phyloP scores from a whole-genome alignment of 2,113 vertebrate genomes.

The Hemichromis elongatus region DNA sequence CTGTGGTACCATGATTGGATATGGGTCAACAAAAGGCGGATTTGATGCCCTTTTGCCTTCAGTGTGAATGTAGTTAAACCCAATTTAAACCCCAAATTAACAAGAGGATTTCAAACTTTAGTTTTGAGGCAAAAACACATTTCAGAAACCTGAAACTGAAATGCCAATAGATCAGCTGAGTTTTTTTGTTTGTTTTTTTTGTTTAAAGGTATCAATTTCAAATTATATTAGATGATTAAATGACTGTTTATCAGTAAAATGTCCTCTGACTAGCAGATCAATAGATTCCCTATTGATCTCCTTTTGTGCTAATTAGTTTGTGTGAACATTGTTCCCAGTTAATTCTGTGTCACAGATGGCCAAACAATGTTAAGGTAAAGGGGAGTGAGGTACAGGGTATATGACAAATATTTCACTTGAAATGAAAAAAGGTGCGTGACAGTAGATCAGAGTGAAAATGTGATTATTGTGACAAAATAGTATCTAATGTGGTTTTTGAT shows the following conservation, averaged over 20 bases:
- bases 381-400: fast-evolving
- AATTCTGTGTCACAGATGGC: neutral
- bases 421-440: neutral
- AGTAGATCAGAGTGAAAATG: neutral
- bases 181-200: neutral
- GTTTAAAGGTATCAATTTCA: neutral
- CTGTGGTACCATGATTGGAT: too few species aligned
- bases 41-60: too few species aligned
- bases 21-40: too few species aligned
- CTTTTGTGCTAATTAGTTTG: neutral
- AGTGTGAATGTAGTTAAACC: too few species aligned
- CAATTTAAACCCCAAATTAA: fast-evolving
- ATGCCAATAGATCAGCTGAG: too few species aligned
- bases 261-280: neutral
- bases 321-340: neutral
- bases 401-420: neutral
- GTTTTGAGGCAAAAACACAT: neutral
- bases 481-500: neutral
- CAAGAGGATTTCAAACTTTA: neutral
- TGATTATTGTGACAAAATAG: neutral
- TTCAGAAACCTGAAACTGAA: neutral
- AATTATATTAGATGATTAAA: too few species aligned
- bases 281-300: neutral
- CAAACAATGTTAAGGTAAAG: too few species aligned
- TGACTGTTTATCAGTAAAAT: neutral